These are phyloP conservation scores for Colius striatus DNA, from an alignment of 2,113 vertebrate genomes.

Conservation along the genomic window DNA sequence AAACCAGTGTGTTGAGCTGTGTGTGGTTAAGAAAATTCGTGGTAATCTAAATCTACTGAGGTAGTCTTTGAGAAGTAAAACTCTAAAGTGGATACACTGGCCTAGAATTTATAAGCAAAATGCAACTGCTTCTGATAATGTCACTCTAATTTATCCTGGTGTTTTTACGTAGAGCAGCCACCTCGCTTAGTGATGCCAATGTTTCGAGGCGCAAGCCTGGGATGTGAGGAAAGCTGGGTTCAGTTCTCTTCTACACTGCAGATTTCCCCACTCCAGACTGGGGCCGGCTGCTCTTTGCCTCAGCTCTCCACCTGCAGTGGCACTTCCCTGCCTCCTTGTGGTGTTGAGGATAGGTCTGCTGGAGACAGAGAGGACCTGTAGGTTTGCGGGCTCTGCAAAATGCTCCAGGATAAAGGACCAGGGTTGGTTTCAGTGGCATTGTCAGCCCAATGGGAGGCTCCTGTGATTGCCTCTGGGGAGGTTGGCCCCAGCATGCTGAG, in stretches of 20 bases:
- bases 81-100: background rate
- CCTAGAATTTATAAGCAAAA: background rate
- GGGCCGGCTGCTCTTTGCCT: background rate
- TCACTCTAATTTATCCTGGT: background rate
- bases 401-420: background rate
- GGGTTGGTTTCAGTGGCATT: accelerated
- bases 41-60: background rate
- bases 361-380: background rate
- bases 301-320: slow-evolving; percentile 18
- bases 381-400: background rate
- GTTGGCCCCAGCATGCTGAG: accelerated
- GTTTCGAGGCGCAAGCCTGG: background rate
- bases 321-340: slow-evolving; percentile 59
- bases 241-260: background rate
- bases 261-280: accelerated
- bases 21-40: background rate
- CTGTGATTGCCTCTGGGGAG: background rate
- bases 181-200: background rate
- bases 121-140: background rate
- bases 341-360: background rate
- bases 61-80: background rate
- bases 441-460: background rate
- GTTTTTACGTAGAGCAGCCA: background rate
- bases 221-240: background rate
- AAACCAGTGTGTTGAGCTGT: background rate